Evolutionary conservation across 2,797 vertebrate genomes (phyloP), one percentile per base, ranked within the genome.

Genomic region (Ptychobarbus kaznakovi): DNA sequence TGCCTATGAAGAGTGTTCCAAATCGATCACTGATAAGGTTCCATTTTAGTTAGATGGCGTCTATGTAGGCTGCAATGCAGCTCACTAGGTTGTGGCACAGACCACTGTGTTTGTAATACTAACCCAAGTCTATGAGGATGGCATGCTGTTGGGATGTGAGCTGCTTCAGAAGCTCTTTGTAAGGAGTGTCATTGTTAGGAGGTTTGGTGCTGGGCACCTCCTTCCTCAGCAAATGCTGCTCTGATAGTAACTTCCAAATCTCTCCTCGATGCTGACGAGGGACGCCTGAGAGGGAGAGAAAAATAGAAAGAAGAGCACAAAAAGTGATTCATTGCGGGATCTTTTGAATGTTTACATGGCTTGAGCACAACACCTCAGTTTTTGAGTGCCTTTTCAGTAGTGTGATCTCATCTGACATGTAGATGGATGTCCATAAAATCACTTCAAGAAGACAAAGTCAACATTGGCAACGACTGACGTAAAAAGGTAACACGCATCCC

Each of bases 51-150:
- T 49, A 63, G 81, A 75, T 75, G 42, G 8, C 18, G 3, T 42
- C 56, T 11, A 74, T 63, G 42, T 65, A 83, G n/a, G 44, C 58
- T 75, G 22, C 53, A 74, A 72, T 2, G 10, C 35, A 72, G 16
- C 2, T 58, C 70, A 65, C 44, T 66, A 28, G 16, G 63, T 40
- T 51, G 58, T 44, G 18, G n/a, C 35, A 42, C n/a, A 56, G 46
- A 38, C 18, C 28, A 75, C 22, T 77, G 72, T 63, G 56, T 13
- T 63, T 68, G 61, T 53, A 81, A 28, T 58, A 89, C 93, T 96
- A 94, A 99, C 98, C 98, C 3, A 99, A 92, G 89, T 99, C 98
- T 66, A 99, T 99, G 81, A 99, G 98, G 89, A 99, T 99, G 56
- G 98, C 97, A 0, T 99, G 98, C 86, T 99, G 98, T 82, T 99